These are phyloP conservation scores for Anoura caudifer DNA, from an alignment of 2,113 vertebrate species.

Conservation along the genomic window DNA sequence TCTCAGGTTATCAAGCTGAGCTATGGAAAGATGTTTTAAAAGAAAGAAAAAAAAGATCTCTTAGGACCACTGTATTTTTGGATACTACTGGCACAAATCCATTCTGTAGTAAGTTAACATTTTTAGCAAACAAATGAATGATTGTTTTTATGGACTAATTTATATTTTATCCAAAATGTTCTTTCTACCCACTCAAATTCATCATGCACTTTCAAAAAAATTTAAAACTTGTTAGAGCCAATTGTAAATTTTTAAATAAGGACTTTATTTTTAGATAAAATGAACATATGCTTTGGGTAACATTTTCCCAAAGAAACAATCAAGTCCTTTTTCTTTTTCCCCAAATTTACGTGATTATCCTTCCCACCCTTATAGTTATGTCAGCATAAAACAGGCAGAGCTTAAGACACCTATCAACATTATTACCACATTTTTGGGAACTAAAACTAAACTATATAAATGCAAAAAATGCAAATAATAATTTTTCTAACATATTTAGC, in stretches of 20 bases:
- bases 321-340: not conserved
- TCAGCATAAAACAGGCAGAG: not conserved
- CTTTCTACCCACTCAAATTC: not conserved
- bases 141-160: not conserved
- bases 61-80: slow-evolving; percentile 51
- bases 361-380: not conserved
- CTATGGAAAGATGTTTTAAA: slow-evolving; percentile 41
- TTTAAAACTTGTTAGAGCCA: not conserved
- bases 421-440: not conserved
- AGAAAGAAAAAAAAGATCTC: not conserved
- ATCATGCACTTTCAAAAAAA: not conserved
- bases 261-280: not conserved
- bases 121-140: not conserved
- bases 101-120: slow-evolving; percentile 68
- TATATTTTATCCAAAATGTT: not conserved
- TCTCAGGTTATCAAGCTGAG: slow-evolving; percentile 59
- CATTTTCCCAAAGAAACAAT: not conserved
- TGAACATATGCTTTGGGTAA: not conserved
- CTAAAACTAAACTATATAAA: not conserved
- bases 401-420: not conserved
- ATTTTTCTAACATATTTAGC: not conserved
- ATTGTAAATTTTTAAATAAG: not conserved
- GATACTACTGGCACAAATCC: slow-evolving; percentile 59
- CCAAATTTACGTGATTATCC: not conserved
- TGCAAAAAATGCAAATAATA: not conserved